Conservation (phyloP, 1,140 invertebrate species). For the Panulirus ornatus region DNA sequence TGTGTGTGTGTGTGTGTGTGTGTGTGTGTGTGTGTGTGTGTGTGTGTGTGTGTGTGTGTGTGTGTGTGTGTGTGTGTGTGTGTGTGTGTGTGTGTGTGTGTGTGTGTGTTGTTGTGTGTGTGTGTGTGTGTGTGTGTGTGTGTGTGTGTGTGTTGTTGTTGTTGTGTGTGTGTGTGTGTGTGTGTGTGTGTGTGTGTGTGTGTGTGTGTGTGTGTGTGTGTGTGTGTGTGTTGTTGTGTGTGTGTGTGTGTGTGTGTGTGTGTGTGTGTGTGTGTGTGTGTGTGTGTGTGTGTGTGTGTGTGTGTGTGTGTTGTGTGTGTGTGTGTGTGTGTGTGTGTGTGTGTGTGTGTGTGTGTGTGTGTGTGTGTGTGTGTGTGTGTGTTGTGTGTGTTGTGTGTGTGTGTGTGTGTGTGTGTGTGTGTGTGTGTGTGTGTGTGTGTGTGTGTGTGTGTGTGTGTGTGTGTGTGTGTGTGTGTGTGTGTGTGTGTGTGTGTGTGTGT, state of each 20-base stretch:
- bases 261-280: constrained; percentile 23
- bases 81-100: constrained; percentile 26
- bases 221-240: constrained; percentile 6
- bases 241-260: constrained; percentile 20
- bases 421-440: constrained; percentile 23
- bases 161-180: constrained; percentile 23
- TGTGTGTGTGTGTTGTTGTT: constrained; percentile 2
- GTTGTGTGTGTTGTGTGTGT: constrained; percentile 19
- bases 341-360: constrained; percentile 23
- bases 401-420: constrained; percentile 26
- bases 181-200: constrained; percentile 26
- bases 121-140: constrained; percentile 26
- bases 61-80: constrained; percentile 23
- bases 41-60: constrained; percentile 23
- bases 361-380: constrained; percentile 26
- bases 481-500: constrained; percentile 20
- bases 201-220: constrained; percentile 20
- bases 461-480: constrained; percentile 26
- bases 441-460: constrained; percentile 23
- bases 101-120: constrained; percentile 6
- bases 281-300: constrained; percentile 20
- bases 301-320: constrained; percentile 21
- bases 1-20: constrained; percentile 17
- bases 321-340: constrained; percentile 23
- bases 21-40: constrained; percentile 23